phyloP scores from a whole-genome alignment of 2,797 vertebrate species.

The Prunella strophiata region DNA sequence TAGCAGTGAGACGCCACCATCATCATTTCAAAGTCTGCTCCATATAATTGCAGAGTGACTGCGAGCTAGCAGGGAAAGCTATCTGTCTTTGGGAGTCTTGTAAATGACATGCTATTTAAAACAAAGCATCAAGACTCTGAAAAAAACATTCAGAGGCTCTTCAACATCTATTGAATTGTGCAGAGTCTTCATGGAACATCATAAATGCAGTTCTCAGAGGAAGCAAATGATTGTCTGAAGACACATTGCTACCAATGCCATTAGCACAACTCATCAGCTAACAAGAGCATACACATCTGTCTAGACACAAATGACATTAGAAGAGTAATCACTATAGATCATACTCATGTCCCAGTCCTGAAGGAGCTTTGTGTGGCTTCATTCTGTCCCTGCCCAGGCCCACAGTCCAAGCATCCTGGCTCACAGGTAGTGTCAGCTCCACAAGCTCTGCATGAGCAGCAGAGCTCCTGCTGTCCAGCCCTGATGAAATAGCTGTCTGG shows the following conservation, averaged over 20 bases:
- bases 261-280: constrained; percentile 63
- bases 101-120: constrained; percentile 51
- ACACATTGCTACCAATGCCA: constrained; percentile 36
- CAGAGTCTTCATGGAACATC: constrained; percentile 29
- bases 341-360: background rate
- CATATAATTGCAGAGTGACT: constrained; percentile 59
- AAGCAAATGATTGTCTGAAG: constrained; percentile 63
- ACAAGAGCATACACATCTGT: constrained; percentile 60
- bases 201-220: constrained; percentile 53
- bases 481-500: constrained; percentile 3
- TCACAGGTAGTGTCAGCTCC: background rate
- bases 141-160: constrained; percentile 56
- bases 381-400: background rate
- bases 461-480: constrained; percentile 4
- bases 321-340: constrained; percentile 50
- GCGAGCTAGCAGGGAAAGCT: constrained; percentile 15
- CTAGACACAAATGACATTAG: constrained; percentile 56
- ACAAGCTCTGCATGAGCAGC: background rate
- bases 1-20: constrained; percentile 39
- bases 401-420: rapidly evolving
- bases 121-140: constrained; percentile 49
- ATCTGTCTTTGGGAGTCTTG: constrained; percentile 52
- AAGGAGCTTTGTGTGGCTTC: background rate
- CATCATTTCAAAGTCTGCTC: constrained; percentile 39
- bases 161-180: constrained; percentile 47